Evolutionary conservation across 2,113 vertebrate genomes (phyloP).

Genomic region (Cynocephalus volans): DNA sequence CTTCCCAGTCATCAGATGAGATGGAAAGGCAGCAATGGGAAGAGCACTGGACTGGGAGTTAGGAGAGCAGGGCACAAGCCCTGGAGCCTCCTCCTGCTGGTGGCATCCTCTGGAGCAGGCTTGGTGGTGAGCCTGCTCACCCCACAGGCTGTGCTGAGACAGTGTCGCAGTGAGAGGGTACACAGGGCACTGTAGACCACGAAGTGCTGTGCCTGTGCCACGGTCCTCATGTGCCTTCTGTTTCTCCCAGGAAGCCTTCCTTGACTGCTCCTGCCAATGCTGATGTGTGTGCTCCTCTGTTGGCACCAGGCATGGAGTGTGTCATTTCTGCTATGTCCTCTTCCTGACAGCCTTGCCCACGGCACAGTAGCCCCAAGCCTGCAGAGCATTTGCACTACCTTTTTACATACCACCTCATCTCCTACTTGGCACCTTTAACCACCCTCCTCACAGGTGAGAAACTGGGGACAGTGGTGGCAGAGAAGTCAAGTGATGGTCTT

Average conservation of each 20-base stretch:
- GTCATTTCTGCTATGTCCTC: background rate
- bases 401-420: background rate
- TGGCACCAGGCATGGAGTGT: rapidly evolving
- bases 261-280: background rate
- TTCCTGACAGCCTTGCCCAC: background rate
- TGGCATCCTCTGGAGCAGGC: background rate
- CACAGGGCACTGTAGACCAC: background rate
- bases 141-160: background rate
- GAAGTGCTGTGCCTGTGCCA: background rate
- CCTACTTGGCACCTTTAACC: background rate
- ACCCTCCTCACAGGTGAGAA: background rate
- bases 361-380: background rate
- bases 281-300: rapidly evolving
- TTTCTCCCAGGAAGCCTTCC: background rate
- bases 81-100: background rate
- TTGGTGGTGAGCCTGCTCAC: background rate
- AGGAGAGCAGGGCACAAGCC: background rate
- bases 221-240: background rate
- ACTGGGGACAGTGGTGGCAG: background rate
- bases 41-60: background rate
- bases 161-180: background rate
- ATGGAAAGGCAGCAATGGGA: background rate
- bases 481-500: background rate
- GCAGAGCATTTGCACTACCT: background rate
- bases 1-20: background rate